Conservation (phyloP, 1,140 invertebrate genomes). For the Teleogryllus occipitalis region DNA sequence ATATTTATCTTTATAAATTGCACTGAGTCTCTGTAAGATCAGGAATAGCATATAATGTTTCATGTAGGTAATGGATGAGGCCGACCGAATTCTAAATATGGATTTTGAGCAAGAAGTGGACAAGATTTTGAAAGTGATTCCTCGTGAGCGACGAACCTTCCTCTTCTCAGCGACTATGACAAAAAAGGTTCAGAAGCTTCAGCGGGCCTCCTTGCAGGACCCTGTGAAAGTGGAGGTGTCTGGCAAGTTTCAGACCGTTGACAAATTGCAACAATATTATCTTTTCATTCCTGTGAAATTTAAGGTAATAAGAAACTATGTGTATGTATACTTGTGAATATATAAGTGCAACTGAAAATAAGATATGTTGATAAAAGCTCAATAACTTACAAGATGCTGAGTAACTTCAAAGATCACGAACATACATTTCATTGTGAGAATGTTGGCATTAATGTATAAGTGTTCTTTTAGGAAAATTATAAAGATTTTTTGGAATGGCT, state of each 20-base stretch:
- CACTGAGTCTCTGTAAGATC: no score
- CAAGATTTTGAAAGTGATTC: constrained; percentile 89
- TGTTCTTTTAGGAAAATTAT: no score
- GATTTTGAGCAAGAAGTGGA: constrained; percentile 95
- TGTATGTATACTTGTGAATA: no score
- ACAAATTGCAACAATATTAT: constrained; percentile 91
- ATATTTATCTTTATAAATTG: no score
- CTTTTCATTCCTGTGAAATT: constrained; percentile 93
- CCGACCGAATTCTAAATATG: constrained; percentile 91
- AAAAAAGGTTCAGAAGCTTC: constrained; percentile 94
- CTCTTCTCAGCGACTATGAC: constrained; percentile 98
- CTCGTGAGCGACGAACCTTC: constrained; percentile 76
- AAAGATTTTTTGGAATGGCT: no score
- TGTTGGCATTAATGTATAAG: no score
- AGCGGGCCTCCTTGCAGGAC: constrained; percentile 84
- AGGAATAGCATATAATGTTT: no score
- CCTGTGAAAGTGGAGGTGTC: constrained; percentile 94
- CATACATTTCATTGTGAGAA: no score
- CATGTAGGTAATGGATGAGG: constrained; percentile 83
- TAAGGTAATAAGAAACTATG: constrained; percentile 52
- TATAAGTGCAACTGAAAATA: neutral
- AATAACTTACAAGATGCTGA: neutral
- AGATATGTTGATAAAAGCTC: neutral
- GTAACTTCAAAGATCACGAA: neutral
- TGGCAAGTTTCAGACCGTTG: constrained; percentile 96